Base-by-base conservation (phyloP, 64 coral and sea anemone species). In the Catalaphyllia jardinei region DNA sequence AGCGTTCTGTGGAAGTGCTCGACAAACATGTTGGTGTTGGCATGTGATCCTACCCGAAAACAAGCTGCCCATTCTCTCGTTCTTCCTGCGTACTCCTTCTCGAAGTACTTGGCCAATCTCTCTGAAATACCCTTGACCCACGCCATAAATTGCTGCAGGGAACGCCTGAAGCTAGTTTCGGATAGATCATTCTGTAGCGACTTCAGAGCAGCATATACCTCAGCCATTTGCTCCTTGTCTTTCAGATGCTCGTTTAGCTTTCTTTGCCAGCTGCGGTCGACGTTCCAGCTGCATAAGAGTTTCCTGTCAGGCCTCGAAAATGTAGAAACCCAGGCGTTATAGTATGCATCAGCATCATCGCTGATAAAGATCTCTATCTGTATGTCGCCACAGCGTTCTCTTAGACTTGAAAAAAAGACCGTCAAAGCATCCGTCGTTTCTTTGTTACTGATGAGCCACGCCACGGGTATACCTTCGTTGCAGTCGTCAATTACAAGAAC, bases 21-120 rank as follows among this genome's bases (percentile, higher is more conserved):
- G 10, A 88, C 51, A 11, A 88, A 57, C 86, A 88, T 77, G 86
- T 77, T 88, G 19, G 73, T 88, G 28, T 88, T 88, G 42, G 29
- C 50, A 4, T 33, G 65, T 88, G 73, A 42, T 73, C 73, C 73
- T 10, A 60, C 62, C 20, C 72, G 73, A 3, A 62, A 76, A 25
- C 73, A 61, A 20, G 7, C 15, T 30, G 52, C 86, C 86, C 73
- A 88, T 54, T 88, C 86, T 33, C 52, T 1, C 13, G 72, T 10
- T 77, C 71, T 29, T 4, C 50, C 46, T 1, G 25, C n/a, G 18
- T 86, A 86, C 0, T 42, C 52, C 15, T 29, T 77, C 27, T 55
- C 52, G 54, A 88, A 88, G 73, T 88, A 88, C 0, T 0, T 80
- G 14, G 54, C 78, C 54, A 80, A 12, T 35, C 28, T 61, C 1